A percentile compares a stretch with the other conserved stretches of the same genome.
Evolutionary conservation across 2,888 invertebrate species (phyloP).

Genomic region (Coronaproctus castanopsis): DNA sequence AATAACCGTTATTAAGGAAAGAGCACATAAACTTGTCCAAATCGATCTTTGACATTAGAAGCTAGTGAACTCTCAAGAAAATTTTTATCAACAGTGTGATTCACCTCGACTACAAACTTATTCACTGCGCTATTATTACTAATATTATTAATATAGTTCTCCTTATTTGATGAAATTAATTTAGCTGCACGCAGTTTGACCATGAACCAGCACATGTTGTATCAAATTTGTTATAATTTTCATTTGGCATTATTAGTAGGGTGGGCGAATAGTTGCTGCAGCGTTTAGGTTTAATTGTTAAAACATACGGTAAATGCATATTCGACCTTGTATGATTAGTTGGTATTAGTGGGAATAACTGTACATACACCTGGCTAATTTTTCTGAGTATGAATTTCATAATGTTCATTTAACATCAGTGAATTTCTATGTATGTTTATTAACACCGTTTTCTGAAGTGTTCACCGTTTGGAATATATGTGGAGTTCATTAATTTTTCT

Average conservation of each 20-base stretch:
- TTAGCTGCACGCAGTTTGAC: neutral
- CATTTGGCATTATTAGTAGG: too few species aligned
- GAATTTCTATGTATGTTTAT: neutral
- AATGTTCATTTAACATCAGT: neutral
- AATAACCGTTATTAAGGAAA: neutral
- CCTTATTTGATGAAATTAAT: neutral
- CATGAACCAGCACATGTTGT: neutral
- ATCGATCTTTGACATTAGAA: neutral
- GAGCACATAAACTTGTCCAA: neutral
- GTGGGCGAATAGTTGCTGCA: neutral
- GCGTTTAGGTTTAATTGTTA: neutral
- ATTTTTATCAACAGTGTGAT: neutral
- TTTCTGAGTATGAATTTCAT: neutral
- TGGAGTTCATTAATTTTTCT: neutral
- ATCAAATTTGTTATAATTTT: neutral
- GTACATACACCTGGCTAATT: neutral
- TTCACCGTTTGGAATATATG: neutral
- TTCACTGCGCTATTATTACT: neutral
- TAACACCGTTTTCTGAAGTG: neutral
- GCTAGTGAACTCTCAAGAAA: neutral
- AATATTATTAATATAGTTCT: neutral
- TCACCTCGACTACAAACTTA: neutral
- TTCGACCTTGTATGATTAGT: neutral
- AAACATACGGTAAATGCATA: neutral
- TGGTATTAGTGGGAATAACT: neutral